Base-by-base conservation (phyloP, 2,888 invertebrate species). In the Agrypnus murinus region DNA sequence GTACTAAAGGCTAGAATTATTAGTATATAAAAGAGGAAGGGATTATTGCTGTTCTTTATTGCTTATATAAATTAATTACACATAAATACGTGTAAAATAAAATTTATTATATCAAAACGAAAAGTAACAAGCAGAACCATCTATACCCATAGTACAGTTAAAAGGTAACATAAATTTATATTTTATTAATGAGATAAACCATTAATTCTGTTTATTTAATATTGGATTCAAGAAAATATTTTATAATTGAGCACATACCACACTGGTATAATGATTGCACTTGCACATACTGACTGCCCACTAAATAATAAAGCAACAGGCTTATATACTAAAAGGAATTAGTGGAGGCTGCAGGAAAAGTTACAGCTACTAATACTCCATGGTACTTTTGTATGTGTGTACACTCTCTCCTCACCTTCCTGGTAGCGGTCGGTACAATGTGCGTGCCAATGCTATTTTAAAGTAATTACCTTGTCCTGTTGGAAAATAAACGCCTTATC, bases 161-260 rank as follows among this genome's bases (percentile, higher is more conserved):
- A 48, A 25, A 48, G 31, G 46, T 17, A 34, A 15, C 46, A 62
- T 62, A 62, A 62, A 62, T 48, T 48, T 46, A 48, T 34, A 40
- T 64, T 55, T 64, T 64, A 64, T 64, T 64, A 64, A 64, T 55
- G 53, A 64, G 43, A 32, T 63, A 63, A 50, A 64, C 53, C 64
- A 64, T 64, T 45, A 55, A 55, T 64, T 55, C 40, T 55, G 40
- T 64, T 64, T 64, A 55, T 55, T 55, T 66, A 59, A 66, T 48
- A 50, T 38, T 14, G 38, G 25, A 40, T 58, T 66, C 58, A 31
- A 48, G 66, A 9, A 48, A 66, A 46, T 65, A 65, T 55, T 57
- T 65, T 65, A 65, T 65, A 57, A 57, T 45, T 65, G 65, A 65
- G n/a, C 43, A 55, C 38, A 64, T 50, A 50, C 50, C 50, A 50